Base-by-base conservation (phyloP, 2,888 invertebrate genomes). In the Chalcis sispes region DNA sequence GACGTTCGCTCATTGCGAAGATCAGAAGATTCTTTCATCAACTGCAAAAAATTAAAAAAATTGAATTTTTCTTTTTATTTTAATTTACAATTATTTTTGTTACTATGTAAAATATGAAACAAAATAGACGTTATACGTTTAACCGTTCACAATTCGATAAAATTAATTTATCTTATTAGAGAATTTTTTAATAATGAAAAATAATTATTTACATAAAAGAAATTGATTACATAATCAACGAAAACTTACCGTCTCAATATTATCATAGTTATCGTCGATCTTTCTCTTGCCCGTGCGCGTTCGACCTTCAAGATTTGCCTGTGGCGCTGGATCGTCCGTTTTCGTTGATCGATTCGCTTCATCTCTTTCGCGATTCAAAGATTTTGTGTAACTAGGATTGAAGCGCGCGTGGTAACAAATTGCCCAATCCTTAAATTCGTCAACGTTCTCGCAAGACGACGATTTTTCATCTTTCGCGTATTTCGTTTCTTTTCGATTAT, bases 161-260 rank as follows among this genome's bases (percentile, higher is more conserved):
- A n/a, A n/a, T n/a, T n/a, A n/a, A n/a, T n/a, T n/a, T n/a, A n/a
- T n/a, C n/a, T n/a, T n/a, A n/a, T n/a, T n/a, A n/a, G n/a, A n/a
- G n/a, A n/a, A n/a, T n/a, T n/a, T n/a, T n/a, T n/a, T n/a, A n/a
- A n/a, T n/a, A n/a, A n/a, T n/a, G n/a, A n/a, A n/a, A n/a, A n/a
- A n/a, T n/a, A n/a, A n/a, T n/a, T n/a, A n/a, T n/a, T n/a, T n/a
- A n/a, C n/a, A n/a, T n/a, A n/a, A n/a, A n/a, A n/a, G n/a, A n/a
- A n/a, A n/a, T n/a, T n/a, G n/a, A n/a, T n/a, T n/a, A n/a, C n/a
- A n/a, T n/a, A n/a, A n/a, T n/a, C n/a, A n/a, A n/a, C n/a, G 58
- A 59, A 29, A 8, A 20, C 29, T 18, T 32, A 72, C 73, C 73
- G 67, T 46, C 25, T 74, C 67, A 1, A 74, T 1, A 1, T 67